These are phyloP conservation scores for Orius insidiosus DNA, from an alignment of 1,140 invertebrate species.

Conservation along the genomic window DNA sequence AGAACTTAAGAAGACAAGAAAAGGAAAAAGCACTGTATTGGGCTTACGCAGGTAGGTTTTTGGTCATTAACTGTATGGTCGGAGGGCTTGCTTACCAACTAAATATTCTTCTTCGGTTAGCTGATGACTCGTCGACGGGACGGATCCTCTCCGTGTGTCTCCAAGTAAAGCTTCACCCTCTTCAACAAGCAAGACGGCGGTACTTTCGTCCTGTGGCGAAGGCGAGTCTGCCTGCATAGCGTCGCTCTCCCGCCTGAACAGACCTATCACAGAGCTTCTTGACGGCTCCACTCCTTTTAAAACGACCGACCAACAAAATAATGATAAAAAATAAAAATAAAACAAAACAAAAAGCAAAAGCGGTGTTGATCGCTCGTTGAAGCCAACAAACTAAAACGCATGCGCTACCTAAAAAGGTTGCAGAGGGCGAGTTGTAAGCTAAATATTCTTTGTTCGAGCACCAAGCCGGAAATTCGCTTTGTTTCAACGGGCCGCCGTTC, in stretches of 20 bases:
- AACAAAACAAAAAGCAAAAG: background rate
- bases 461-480: constrained; percentile 81
- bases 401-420: constrained; percentile 63
- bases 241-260: constrained; percentile 29
- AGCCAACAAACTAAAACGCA: too few relatives aligned
- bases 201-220: constrained; percentile 3
- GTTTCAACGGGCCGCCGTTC: constrained; percentile 50
- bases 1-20: too few relatives aligned
- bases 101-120: constrained; percentile 22
- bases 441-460: constrained; percentile 83
- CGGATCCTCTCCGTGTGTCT: constrained; percentile 25
- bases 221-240: background rate
- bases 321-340: constrained; percentile 3
- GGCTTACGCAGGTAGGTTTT: too few relatives aligned
- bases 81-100: constrained; percentile 11
- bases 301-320: constrained; percentile 1
- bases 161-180: constrained; percentile 4
- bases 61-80: too few relatives aligned
- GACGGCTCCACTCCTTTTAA: constrained; percentile 30
- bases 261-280: constrained; percentile 31
- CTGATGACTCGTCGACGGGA: constrained; percentile 26
- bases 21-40: too few relatives aligned
- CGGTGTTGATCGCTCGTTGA: too few relatives aligned
- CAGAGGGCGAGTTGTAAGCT: constrained; percentile 77
- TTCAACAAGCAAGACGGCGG: constrained; percentile 15